These are phyloP conservation scores for Plagiodera versicolora DNA, from an alignment of 2,888 invertebrate genomes.

Conservation along the genomic window DNA sequence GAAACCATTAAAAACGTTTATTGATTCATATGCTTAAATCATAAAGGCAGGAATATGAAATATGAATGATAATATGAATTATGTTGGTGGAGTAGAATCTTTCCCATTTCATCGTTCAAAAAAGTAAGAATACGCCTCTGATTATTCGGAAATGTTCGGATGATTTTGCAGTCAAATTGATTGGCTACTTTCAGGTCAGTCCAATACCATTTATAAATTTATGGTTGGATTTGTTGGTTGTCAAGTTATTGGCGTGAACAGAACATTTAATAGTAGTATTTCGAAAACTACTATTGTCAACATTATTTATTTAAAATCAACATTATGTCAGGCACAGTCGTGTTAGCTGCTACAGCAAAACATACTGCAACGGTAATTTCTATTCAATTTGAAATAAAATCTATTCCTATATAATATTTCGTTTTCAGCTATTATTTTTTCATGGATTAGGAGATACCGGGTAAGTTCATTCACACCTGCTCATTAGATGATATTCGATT, in stretches of 20 bases:
- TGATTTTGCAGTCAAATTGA: no score
- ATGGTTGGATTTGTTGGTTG: background rate
- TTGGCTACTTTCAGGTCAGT: no score
- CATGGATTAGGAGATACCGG: conserved; percentile 96
- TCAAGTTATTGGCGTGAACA: background rate
- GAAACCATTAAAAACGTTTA: no score
- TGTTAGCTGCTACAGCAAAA: conserved; percentile 79
- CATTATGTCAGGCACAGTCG: conserved; percentile 65
- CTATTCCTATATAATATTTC: background rate
- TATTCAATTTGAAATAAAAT: conserved; percentile 41
- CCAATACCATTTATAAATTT: no score
- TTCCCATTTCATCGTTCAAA: no score
- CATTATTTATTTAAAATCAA: background rate
- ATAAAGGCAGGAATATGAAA: no score
- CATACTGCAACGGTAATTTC: conserved; percentile 82
- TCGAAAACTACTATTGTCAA: background rate
- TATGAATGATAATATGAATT: no score
- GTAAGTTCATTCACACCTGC: conserved; percentile 61
- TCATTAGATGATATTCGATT: background rate
- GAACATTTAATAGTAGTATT: background rate
- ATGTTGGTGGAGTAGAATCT: no score
- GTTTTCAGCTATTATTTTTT: conserved; percentile 83
- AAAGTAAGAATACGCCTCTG: no score
- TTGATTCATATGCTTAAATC: no score
- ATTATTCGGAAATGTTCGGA: no score